Percentiles rank a stretch among this genome's conserved stretches.
phyloP scores from a whole-genome alignment of 2,113 vertebrate genomes.

The Herpetotheres cachinnans region DNA sequence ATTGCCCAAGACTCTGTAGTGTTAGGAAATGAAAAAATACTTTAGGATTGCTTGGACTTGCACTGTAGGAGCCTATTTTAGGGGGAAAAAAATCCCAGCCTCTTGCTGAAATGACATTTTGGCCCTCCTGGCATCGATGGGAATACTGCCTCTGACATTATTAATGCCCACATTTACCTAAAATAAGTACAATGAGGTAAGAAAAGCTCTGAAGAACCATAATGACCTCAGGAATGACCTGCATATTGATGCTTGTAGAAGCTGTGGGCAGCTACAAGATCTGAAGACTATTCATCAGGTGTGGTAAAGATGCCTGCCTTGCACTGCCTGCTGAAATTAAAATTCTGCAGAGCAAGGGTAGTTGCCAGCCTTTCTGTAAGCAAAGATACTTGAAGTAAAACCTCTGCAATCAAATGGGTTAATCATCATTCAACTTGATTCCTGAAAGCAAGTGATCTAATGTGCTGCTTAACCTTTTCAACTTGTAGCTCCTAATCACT shows the following conservation, averaged over 20 bases:
- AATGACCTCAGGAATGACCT: not conserved
- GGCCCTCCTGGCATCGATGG: not conserved
- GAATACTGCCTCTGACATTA: not conserved
- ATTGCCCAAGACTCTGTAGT: not conserved
- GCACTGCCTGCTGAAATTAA: not conserved
- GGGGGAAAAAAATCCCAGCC: not conserved
- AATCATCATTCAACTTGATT: slow-evolving; percentile 15
- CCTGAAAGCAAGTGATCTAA: not conserved
- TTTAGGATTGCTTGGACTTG: not conserved
- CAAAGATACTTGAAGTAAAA: not conserved
- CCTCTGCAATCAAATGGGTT: not conserved
- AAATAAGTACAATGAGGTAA: not conserved
- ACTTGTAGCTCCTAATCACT: not conserved
- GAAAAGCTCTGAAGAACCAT: not conserved
- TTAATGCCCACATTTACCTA: not conserved
- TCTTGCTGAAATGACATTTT: not conserved
- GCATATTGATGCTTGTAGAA: not conserved
- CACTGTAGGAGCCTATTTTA: not conserved
- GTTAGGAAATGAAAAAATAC: not conserved
- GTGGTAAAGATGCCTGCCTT: not conserved
- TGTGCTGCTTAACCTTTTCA: not conserved
- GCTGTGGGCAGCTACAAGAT: not conserved
- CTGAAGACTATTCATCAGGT: not conserved
- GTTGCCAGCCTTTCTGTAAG: not conserved
- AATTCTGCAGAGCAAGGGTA: not conserved